Base-by-base conservation (phyloP, 2,888 invertebrate species). In the Mythimna albipuncta region DNA sequence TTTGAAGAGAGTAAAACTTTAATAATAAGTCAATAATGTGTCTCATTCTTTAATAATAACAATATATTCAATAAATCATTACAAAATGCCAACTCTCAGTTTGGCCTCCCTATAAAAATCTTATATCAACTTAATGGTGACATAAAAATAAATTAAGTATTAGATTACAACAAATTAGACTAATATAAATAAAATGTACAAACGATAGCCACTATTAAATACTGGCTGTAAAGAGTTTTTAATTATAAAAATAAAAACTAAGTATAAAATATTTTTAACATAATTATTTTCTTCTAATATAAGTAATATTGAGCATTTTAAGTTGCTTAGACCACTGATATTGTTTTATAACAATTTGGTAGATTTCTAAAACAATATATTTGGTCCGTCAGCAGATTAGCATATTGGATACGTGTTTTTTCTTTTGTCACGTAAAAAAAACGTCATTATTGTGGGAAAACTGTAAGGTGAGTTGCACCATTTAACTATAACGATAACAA, bases 171-270 rank as follows among this genome's bases (percentile, higher is more conserved):
- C 54, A 76, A 80, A 72, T 73, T 70, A 82, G 19, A 35, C 63
- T 69, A 72, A 64, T 77, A 70, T 47, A 73, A 64, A 64, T 76
- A 72, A 69, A 72, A 81, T 81, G 61, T 77, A 81, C 80, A 85
- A 78, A 81, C 73, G 16, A 57, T 72, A 83, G 84, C 82, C 80
- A 77, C 70, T 79, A 86, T 77, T 75, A 69, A 86, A 91, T 91
- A 91, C 89, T 91, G 89, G 88, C 87, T 88, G 87, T 90, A 90
- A 91, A 90, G 87, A 89, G 82, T 73, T 83, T 73, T 47, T 61
- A 16, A 58, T 13, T 61, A 35, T 54, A 63, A 57, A 63, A 76
- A 67, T 70, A 63, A 38, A 63, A 68, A 55, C 6, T 55, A 41
- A 64, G n/a, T 6, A 59, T 55, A 32, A 59, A 67, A 63, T 58